Evolutionary conservation across 2,888 invertebrate species (phyloP), one percentile per base, ranked within the genome.

Genomic region (Pheosia gnoma): DNA sequence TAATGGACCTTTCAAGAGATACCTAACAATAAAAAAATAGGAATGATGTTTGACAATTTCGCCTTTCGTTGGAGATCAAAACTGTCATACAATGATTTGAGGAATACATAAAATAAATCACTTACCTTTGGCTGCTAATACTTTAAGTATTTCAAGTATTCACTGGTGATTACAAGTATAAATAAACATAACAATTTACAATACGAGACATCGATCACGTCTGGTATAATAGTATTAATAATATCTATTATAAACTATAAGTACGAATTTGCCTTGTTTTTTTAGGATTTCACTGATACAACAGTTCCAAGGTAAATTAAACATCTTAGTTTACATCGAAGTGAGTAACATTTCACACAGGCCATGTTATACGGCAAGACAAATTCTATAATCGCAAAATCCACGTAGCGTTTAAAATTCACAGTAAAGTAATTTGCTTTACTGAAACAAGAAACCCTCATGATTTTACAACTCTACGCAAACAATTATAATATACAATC

Each of bases 121-220:
- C 65, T 37, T 71, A 69, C 63, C 76, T 77, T 77, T 77, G 76
- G 76, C 75, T 71, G 75, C 61, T 77, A 77, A 75, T 77, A 77
- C 76, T 77, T 73, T 61, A 62, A 74, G 64, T 62, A 60, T 59
- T 51, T 60, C 36, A 57, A 41, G 52, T 51, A 58, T 59, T 59
- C 63, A 65, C 65, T 64, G 65, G 61, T 59, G 60, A 63, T 47
- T 56, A 47, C 37, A 43, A 56, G 55, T 53, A 61, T 62, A 45
- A 68, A 61, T 62, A 45, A 68, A 57, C 62, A 56, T n/a, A 41
- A 47, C 51, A 66, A 58, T 66, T 65, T 67, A 72, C 60, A 66
- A 59, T 51, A 61, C 62, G 61, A 63, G 60, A 52, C 52, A 64
- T 60, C 41, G 45, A 49, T 11, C 11, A 58, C 47, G 47, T 47